Base-by-base conservation (phyloP, 2,888 invertebrate genomes). In the Caradrina clavipalpis region DNA sequence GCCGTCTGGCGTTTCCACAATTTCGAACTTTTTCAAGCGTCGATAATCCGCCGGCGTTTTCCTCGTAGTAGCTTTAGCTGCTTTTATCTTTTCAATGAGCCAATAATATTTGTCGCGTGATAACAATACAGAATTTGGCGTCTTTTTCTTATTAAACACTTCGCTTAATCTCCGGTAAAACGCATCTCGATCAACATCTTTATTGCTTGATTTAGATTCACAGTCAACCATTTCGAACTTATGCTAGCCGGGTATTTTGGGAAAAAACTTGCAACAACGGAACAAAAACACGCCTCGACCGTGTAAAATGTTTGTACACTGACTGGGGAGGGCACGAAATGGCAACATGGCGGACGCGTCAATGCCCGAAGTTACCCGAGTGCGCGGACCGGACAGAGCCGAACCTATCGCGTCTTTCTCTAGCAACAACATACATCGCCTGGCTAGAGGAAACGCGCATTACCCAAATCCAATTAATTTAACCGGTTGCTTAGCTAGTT, bases 31-130 rank as follows among this genome's bases (percentile, higher is more conserved):
- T 80, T 90, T 92, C 13, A 86, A 64, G 3, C 88, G 87, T n/a
- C 89, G 84, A 81, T 90, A 92, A 75, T 92, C 91, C 0, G 84
- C 56, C 0, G 90, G 81, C 0, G 82, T 75, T 70, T 90, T 92
- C 58, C 80, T 88, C 0, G 45, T 49, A 56, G 76, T 78, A 2
- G 62, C 65, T 76, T 86, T 88, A 4, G 90, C 90, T 4, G 64
- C 58, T 82, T 91, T 91, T 0, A 92, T 87, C 75, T 89, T 86
- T 65, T 88, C 83, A 19, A 91, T 79, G 4, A 91, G 64, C 26
- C 78, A 70, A 10, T 67, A 45, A 70, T 92, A 91, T 63, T 86
- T 88, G 8, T 87, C 88, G 3, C 86, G 83, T n/a, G 89, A 81
- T 42, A 88, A 64, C 21, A 91, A 73, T 57, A 89, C 84, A 17